Conservation (phyloP, 2,113 vertebrate species). For the Scolopax mira region DNA sequence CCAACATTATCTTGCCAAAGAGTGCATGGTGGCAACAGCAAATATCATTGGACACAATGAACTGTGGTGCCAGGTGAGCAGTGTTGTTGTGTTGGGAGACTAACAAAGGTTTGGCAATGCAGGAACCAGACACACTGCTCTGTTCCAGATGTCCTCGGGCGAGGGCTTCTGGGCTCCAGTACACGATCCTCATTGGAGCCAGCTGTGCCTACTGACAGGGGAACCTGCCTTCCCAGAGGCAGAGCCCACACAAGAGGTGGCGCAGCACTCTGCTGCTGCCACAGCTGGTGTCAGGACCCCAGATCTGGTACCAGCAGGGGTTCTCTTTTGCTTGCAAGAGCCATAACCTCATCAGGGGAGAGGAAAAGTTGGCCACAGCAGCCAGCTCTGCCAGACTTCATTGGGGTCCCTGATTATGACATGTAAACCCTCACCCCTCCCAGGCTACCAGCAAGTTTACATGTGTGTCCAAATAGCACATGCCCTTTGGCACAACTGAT, state of each 20-base stretch:
- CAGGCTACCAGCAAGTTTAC: not conserved
- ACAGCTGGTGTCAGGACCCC: not conserved
- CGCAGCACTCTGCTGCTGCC: not conserved
- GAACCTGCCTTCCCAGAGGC: not conserved
- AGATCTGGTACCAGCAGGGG: not conserved
- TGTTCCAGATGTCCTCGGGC: not conserved
- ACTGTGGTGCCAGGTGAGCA: not conserved
- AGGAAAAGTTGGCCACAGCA: not conserved
- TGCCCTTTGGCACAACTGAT: not conserved
- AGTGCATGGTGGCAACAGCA: not conserved
- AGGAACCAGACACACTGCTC: not conserved
- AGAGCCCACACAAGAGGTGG: not conserved
- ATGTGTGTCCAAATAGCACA: not conserved
- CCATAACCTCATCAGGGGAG: not conserved
- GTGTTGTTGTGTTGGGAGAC: rapidly evolving
- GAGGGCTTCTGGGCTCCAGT: not conserved
- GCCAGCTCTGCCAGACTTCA: not conserved
- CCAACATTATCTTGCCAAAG: not conserved
- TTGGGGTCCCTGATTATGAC: not conserved
- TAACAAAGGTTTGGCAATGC: not conserved
- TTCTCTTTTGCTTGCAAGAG: not conserved
- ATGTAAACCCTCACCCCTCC: not conserved
- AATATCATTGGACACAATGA: not conserved
- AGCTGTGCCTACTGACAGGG: not conserved
- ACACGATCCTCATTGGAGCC: rapidly evolving